These are phyloP conservation scores for Empidonax traillii DNA, from an alignment of 2,113 vertebrate genomes.

Conservation along the genomic window DNA sequence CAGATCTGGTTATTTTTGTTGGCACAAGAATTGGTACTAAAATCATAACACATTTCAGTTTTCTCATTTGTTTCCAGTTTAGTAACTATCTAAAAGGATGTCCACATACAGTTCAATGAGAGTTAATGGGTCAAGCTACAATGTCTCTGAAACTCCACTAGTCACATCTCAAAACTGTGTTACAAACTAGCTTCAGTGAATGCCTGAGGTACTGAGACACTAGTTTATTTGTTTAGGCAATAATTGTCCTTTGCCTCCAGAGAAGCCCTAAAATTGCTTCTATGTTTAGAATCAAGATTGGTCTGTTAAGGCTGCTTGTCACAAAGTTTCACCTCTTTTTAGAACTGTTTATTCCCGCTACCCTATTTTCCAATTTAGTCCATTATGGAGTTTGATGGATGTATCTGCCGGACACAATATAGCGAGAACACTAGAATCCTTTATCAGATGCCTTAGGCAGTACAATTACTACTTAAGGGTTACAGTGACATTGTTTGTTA, in stretches of 20 bases:
- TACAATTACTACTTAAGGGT: slow-evolving; percentile 10
- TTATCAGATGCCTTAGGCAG: slow-evolving; percentile 33
- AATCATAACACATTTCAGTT: neutral
- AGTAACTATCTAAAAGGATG: slow-evolving; percentile 64
- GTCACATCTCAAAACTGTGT: neutral
- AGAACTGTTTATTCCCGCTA: slow-evolving; percentile 72
- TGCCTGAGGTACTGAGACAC: slow-evolving; percentile 74
- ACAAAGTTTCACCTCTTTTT: slow-evolving; percentile 75
- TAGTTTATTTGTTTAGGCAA: slow-evolving; percentile 81
- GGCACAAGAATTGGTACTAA: slow-evolving; percentile 25
- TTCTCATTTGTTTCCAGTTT: slow-evolving; percentile 48
- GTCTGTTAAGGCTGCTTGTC: slow-evolving; percentile 70
- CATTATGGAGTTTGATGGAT: slow-evolving; percentile 64
- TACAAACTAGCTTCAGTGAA: slow-evolving; percentile 41
- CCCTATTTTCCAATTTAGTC: slow-evolving; percentile 70
- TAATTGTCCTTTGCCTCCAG: slow-evolving; percentile 79
- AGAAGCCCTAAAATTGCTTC: slow-evolving; percentile 76
- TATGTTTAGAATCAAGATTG: slow-evolving; percentile 85
- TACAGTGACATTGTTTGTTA: slow-evolving; percentile 20
- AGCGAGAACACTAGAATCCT: slow-evolving; percentile 49
- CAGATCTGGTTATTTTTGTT: slow-evolving; percentile 35
- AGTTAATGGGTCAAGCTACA: slow-evolving; percentile 40
- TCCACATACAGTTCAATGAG: slow-evolving; percentile 58
- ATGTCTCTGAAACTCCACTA: neutral
- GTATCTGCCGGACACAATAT: slow-evolving; percentile 54